Conservation (phyloP, 2,113 vertebrate genomes). For the Halichoerus grypus region DNA sequence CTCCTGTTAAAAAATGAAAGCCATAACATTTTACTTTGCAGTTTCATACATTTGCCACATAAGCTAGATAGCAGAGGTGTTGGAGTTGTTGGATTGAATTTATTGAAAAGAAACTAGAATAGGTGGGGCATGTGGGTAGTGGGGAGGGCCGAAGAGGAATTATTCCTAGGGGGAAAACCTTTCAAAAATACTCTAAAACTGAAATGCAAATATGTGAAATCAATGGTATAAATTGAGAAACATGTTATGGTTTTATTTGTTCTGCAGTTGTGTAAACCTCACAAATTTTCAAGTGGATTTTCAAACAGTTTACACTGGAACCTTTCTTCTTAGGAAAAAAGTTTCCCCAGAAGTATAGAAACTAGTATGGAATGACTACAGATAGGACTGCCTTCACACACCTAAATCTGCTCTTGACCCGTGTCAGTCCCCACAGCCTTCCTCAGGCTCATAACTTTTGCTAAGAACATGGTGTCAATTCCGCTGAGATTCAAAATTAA, state of each 20-base stretch:
- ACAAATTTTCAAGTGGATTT: neutral
- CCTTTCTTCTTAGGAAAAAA: neutral
- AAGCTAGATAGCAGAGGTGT: neutral
- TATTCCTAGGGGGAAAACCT: neutral
- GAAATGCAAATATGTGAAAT: neutral
- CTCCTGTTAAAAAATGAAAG: neutral
- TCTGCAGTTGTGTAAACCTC: neutral
- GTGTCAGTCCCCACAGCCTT: neutral
- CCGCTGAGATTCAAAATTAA: neutral
- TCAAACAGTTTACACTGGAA: slow-evolving; percentile 23
- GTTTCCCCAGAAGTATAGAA: neutral
- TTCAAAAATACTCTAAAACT: neutral
- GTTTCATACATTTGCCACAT: neutral
- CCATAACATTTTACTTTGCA: neutral
- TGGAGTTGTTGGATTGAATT: neutral
- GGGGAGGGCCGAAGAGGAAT: neutral
- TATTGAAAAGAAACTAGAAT: neutral
- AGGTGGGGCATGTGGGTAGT: neutral
- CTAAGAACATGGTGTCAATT: neutral
- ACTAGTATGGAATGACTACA: neutral
- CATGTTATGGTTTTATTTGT: neutral
- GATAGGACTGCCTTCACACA: neutral
- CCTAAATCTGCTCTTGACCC: neutral
- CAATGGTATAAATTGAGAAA: neutral
- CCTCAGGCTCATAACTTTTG: neutral